Conservation (phyloP, 92 coral and sea anemone species). For the Epizoanthus illoricatus region DNA sequence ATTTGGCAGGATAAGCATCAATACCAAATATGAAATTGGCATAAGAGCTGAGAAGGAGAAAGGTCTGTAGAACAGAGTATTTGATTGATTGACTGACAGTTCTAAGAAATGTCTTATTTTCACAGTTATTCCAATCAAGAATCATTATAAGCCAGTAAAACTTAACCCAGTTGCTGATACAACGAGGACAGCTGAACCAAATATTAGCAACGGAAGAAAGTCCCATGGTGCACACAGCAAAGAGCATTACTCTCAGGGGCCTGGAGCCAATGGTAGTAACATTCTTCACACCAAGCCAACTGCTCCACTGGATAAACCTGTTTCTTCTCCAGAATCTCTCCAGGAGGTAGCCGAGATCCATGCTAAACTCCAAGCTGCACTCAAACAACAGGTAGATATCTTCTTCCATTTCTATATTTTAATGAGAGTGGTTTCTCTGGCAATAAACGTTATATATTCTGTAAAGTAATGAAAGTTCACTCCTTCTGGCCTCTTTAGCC, state of each 20-base stretch:
- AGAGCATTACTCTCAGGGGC: constrained; percentile 25
- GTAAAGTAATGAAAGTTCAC: too few species aligned
- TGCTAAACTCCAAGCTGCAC: constrained; percentile 69
- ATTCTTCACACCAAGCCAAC: background rate
- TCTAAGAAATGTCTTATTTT: background rate
- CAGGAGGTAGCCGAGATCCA: constrained; percentile 81
- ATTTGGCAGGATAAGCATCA: too few species aligned
- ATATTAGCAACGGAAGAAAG: background rate
- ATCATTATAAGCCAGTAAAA: constrained; percentile 78
- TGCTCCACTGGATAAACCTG: constrained; percentile 19
- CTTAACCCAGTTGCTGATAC: constrained; percentile 54
- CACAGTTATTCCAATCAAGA: constrained; percentile 85
- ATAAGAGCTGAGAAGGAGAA: background rate
- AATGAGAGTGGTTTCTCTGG: too few species aligned
- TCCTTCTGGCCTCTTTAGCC: too few species aligned
- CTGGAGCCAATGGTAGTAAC: background rate
- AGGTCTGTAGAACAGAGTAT: background rate
- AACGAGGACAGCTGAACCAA: background rate
- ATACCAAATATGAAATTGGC: too few species aligned
- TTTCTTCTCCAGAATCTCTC: constrained; percentile 55
- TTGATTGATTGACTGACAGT: background rate
- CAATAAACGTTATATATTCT: too few species aligned
- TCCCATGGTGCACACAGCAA: constrained; percentile 22
- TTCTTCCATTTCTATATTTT: background rate
- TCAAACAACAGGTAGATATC: constrained; percentile 64